These are phyloP conservation scores for Scelioninae gen. 2 DNA, from an alignment of 2,888 invertebrate species.

Conservation along the genomic window DNA sequence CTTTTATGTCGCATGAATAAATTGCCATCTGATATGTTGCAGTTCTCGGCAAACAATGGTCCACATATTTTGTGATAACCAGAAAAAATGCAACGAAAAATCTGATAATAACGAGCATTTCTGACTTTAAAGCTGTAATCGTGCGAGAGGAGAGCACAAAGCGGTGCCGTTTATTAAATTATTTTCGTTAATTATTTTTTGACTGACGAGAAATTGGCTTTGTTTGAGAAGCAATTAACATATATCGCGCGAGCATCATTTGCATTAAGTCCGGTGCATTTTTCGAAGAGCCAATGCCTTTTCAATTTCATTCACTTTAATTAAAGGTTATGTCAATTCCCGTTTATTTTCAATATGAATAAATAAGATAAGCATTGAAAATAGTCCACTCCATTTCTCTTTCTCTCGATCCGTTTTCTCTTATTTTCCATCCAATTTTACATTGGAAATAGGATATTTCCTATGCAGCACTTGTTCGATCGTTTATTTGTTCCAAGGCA, in stretches of 20 bases:
- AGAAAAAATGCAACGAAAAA: conserved; percentile 44
- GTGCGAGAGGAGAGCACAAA: conserved; percentile 2
- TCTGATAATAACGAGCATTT: conserved; percentile 34
- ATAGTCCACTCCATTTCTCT: conserved; percentile 5
- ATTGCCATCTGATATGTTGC: conserved; percentile 23
- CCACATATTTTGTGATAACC: conserved; percentile 34
- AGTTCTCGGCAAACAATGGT: conserved; percentile 21
- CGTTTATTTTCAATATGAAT: conserved; percentile 23
- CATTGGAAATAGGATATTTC: conserved; percentile 28
- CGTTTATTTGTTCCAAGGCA: conserved; percentile 7
- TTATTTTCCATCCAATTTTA: conserved; percentile 23
- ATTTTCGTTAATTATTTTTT: not conserved
- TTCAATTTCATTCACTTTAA: too few relatives aligned
- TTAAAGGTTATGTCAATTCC: not conserved
- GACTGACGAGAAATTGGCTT: conserved; percentile 3
- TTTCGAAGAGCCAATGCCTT: too few relatives aligned
- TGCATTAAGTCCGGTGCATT: not conserved
- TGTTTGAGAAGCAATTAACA: not conserved
- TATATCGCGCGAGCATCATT: not conserved
- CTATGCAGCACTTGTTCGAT: conserved; percentile 20
- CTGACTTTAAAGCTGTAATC: conserved; percentile 8
- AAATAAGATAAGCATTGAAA: conserved; percentile 17
- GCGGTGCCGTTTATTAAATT: conserved; percentile 22
- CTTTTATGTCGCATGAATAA: conserved; percentile 42
- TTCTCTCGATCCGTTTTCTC: not conserved